Percentiles rank a stretch among this genome's conserved stretches.
Conservation (phyloP, 2,888 invertebrate genomes). For the Geophilus truncorum region DNA sequence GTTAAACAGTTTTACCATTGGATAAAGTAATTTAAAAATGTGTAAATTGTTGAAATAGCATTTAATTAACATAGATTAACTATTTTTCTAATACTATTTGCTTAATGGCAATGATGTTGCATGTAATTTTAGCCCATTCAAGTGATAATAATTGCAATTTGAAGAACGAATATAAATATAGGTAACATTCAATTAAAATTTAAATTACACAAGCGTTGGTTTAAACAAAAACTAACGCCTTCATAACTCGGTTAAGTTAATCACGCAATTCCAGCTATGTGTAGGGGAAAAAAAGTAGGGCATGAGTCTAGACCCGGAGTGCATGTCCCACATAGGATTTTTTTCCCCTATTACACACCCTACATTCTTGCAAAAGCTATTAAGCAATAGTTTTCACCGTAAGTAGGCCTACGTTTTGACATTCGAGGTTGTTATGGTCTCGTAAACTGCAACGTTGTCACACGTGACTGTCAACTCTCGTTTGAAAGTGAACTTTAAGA, state of each 20-base stretch:
- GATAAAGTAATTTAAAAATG: too few relatives aligned
- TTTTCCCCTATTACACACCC: background rate
- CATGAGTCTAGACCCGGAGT: background rate
- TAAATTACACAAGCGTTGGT: background rate
- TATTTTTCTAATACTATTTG: too few relatives aligned
- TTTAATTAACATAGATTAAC: too few relatives aligned
- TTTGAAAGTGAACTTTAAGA: background rate
- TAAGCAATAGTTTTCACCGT: background rate
- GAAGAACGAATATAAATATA: background rate
- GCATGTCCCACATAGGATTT: background rate
- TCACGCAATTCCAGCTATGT: background rate
- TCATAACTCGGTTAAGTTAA: background rate
- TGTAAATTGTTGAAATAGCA: too few relatives aligned
- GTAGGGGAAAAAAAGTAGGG: conserved; percentile 1
- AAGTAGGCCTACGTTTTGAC: background rate
- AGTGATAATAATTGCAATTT: background rate
- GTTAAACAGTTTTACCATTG: too few relatives aligned
- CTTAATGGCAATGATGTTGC: too few relatives aligned
- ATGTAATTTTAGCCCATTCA: background rate
- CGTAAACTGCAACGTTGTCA: background rate
- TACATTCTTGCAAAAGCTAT: background rate
- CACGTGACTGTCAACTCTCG: background rate
- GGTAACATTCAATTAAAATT: background rate
- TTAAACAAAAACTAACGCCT: background rate
- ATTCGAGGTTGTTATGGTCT: background rate